These are phyloP conservation scores for Andrena dorsata DNA, from an alignment of 2,888 invertebrate species.

Conservation along the genomic window DNA sequence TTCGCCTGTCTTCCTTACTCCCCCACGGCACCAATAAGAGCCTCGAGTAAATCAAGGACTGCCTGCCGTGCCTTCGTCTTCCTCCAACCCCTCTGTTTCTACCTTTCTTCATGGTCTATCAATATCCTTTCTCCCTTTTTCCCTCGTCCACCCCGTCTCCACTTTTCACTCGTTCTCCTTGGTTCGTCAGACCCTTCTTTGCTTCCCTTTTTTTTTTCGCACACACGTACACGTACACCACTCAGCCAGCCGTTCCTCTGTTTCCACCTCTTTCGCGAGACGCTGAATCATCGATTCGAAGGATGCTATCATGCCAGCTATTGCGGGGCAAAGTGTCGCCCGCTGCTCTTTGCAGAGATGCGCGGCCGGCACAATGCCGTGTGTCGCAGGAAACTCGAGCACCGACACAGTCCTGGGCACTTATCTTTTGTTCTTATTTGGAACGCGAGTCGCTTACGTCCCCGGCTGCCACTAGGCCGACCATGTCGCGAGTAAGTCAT, in stretches of 20 bases:
- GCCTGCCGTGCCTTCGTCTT: slow-evolving; percentile 15
- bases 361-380: background rate
- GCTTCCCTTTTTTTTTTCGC: background rate
- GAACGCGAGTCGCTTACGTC: slow-evolving; percentile 15
- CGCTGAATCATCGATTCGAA: slow-evolving; percentile 61
- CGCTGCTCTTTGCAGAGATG: slow-evolving; percentile 10
- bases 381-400: slow-evolving; percentile 28
- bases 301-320: slow-evolving; percentile 39
- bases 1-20: slow-evolving; percentile 69
- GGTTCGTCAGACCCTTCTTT: background rate
- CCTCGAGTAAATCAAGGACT: slow-evolving; percentile 77
- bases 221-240: background rate
- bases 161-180: background rate
- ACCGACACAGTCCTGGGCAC: slow-evolving; percentile 24
- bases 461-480: background rate
- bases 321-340: slow-evolving; percentile 46
- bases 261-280: slow-evolving; percentile 40
- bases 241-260: background rate
- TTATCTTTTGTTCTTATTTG: slow-evolving; percentile 42
- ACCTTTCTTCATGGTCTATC: background rate
- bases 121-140: slow-evolving; percentile 19
- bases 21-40: slow-evolving; percentile 63
- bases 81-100: slow-evolving; percentile 14
- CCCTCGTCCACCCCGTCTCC: background rate
- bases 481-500: slow-evolving; percentile 15